Base-by-base conservation (phyloP, 2,113 vertebrate genomes). In the Falcunculus frontatus region DNA sequence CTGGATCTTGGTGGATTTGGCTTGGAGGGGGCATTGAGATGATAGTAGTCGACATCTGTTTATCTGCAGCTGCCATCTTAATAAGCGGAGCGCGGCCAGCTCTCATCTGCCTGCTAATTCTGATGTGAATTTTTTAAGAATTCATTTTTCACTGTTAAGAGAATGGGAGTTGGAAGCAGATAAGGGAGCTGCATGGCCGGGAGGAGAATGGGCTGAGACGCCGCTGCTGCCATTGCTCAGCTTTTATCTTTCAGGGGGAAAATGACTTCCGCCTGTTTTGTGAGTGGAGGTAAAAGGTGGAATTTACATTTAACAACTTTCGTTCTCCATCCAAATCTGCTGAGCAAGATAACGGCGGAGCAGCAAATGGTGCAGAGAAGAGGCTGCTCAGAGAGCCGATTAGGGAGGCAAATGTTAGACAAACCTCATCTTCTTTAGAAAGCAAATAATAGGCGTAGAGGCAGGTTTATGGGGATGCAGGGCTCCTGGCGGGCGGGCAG, bases 251-350 rank as follows among this genome's bases (percentile, higher is more conserved):
- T 87, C 72, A 92, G 82, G 82, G 89, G 79, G 90, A 95, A 96
- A 94, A 94, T 91, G 89, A 95, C 84, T 94, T 95, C 92, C 83
- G 73, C 90, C 76, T 73, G 83, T 84, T 84, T 84, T 89, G 92
- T 80, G 90, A 96, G 93, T 75, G 93, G 95, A 91, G 88, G 93
- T 97, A 96, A 97, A 97, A 96, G 95, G 94, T 97, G 97, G 89
- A 96, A 95, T 94, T 96, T 91, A 94, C 95, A 92, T 94, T 95
- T 95, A 96, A 95, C 93, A 97, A 93, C 96, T 95, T 96, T 93
- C 81, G 56, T 93, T 95, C 87, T 93, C 95, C 88, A 73, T 93
- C 95, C 94, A 96, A 96, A 96, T 96, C 95, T 96, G 95, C 93
- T 95, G 93, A 97, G 94, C 90, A 92, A 96, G 96, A 96, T 95